Evolutionary conservation across 2,113 vertebrate genomes (phyloP).

Genomic region (Nyctibius bracteatus): DNA sequence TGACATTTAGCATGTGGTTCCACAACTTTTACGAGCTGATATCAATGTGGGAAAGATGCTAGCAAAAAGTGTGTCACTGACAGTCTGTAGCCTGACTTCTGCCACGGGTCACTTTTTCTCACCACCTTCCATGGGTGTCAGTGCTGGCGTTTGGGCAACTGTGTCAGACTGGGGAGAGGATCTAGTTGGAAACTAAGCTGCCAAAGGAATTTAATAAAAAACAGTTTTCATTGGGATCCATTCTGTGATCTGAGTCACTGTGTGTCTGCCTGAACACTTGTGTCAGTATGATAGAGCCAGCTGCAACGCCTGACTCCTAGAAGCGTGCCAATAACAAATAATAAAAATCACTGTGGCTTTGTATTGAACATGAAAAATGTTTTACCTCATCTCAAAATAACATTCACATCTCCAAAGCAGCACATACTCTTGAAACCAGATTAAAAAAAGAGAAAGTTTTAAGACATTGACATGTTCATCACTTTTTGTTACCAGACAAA

Average conservation of each 20-base stretch:
- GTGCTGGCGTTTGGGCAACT: neutral
- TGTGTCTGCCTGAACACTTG: rapidly evolving
- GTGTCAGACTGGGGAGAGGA: neutral
- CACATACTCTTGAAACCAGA: neutral
- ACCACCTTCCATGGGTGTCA: neutral
- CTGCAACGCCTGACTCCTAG: neutral
- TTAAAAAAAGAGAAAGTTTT: neutral
- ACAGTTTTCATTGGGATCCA: neutral
- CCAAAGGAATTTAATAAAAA: neutral
- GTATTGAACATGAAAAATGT: neutral
- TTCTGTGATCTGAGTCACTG: neutral
- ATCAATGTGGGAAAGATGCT: neutral
- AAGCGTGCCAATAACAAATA: neutral
- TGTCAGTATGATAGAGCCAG: neutral
- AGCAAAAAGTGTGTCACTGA: neutral
- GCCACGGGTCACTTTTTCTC: neutral
- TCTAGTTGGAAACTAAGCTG: neutral
- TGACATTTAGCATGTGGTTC: neutral
- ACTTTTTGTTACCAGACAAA: neutral
- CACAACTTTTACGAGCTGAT: neutral
- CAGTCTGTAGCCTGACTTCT: neutral
- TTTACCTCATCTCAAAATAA: neutral
- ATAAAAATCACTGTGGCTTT: neutral
- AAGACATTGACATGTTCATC: neutral
- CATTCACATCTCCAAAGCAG: neutral